Percentiles rank a stretch among this genome's conserved stretches.
Conservation (phyloP, 2,888 invertebrate genomes). For the Callyntrura sp. region DNA sequence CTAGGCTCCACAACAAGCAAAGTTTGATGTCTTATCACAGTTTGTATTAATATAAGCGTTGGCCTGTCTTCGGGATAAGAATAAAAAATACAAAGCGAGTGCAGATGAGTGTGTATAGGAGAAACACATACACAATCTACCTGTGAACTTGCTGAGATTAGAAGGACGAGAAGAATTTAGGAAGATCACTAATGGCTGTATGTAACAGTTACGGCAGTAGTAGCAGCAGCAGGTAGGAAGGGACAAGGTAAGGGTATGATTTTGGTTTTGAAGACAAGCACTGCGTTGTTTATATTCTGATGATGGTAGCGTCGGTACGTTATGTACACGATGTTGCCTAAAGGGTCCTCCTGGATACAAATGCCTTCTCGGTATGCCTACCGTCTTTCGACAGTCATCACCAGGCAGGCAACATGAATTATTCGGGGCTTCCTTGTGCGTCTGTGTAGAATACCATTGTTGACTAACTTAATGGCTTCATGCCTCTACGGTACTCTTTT, state of each 20-base stretch:
- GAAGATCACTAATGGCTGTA: too few species aligned
- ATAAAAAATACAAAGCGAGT: too few species aligned
- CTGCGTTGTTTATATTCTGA: neutral
- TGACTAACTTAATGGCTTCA: conserved; percentile 72
- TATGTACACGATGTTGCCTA: too few species aligned
- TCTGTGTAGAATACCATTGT: conserved; percentile 63
- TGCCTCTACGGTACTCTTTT: conserved; percentile 45
- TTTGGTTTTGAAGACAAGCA: too few species aligned
- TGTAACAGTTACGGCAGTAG: too few species aligned
- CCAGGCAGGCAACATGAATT: conserved; percentile 67
- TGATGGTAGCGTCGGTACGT: too few species aligned
- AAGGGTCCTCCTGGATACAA: conserved; percentile 19
- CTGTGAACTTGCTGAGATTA: conserved; percentile 61
- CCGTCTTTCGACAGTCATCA: conserved; percentile 44
- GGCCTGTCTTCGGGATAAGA: too few species aligned
- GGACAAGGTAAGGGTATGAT: neutral
- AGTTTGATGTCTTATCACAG: neutral
- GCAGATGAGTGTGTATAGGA: neutral
- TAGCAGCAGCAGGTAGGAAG: conserved; percentile 20
- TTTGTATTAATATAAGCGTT: too few species aligned
- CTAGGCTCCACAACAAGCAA: neutral
- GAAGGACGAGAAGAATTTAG: neutral
- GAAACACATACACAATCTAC: conserved; percentile 1
- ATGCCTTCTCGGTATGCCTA: neutral
- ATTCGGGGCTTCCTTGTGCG: conserved; percentile 43